Evolutionary conservation across 2,113 vertebrate genomes (phyloP), one percentile per base, ranked within the genome.

Genomic region (Sander lucioperca): DNA sequence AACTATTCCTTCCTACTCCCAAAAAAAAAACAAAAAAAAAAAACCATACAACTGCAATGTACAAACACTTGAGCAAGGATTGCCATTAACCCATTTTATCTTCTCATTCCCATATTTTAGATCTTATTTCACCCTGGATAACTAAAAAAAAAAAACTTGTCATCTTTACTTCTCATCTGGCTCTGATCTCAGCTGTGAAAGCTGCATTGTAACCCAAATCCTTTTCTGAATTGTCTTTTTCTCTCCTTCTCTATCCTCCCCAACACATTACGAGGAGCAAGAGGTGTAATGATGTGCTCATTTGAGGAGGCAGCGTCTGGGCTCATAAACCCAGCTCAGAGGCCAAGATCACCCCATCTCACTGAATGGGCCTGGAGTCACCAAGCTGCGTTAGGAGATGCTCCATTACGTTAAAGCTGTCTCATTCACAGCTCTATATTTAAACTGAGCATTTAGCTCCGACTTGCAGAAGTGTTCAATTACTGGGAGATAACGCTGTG

Each of bases 261-360:
- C 94, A 91, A 93, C 91, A 92, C 95, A 96, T 96, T 96, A 97
- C 94, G 96, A 95, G 94, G 95, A 96, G 94, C 76, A 75, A 11
- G 63, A 85, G 79, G 74, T 83, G 76, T 84, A 83, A 87, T 77
- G 78, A 90, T 82, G 67, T 73, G 77, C 67, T 91, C 39, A 30
- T 85, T 86, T 83, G 75, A 75, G 84, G 57, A 79, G 48, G 77
- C 61, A 63, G 53, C 54, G 71, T 85, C 61, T 88, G 83, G 74
- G 80, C 79, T 90, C 90, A 92, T 89, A 92, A 91, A 90, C 80
- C 57, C 43, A 23, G 43, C 61, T 72, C 71, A 30, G 67, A 54
- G 77, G 84, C 83, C 64, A 87, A 10, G 63, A 84, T 88, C 68
- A 50, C 66, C 76, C 70, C 79, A 77, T 80, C 68, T 65, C 36